Evolutionary conservation across 2,888 invertebrate species (phyloP).

Genomic region (Habrosyne pyritoides): DNA sequence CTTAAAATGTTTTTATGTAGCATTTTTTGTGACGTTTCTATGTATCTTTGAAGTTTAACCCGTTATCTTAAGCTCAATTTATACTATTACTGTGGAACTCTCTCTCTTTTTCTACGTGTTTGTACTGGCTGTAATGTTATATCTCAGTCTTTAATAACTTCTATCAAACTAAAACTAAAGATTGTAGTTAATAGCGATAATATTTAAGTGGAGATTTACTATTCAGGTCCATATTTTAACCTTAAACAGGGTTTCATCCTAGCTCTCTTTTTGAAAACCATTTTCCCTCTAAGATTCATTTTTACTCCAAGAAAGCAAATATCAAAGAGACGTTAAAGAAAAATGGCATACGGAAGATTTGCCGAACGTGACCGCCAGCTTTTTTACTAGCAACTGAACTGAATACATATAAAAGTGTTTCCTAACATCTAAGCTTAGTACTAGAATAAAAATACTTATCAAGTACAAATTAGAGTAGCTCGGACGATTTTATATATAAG

Average conservation of each 20-base stretch:
- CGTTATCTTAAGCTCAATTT: too few relatives aligned
- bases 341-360: constrained; percentile 38
- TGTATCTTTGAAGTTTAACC: too few relatives aligned
- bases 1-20: too few relatives aligned
- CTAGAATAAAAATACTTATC: neutral
- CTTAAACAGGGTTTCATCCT: neutral
- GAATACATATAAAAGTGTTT: constrained; percentile 11
- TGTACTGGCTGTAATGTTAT: too few relatives aligned
- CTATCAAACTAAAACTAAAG: too few relatives aligned
- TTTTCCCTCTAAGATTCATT: constrained; percentile 1
- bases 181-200: too few relatives aligned
- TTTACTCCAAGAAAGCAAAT: constrained; percentile 20
- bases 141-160: too few relatives aligned
- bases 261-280: neutral
- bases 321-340: constrained; percentile 32
- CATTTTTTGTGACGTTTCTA: too few relatives aligned
- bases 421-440: neutral
- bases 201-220: neutral
- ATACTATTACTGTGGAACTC: too few relatives aligned
- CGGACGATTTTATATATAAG: too few relatives aligned
- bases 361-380: constrained; percentile 30
- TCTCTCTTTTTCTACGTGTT: too few relatives aligned
- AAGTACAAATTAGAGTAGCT: too few relatives aligned
- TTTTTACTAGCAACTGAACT: constrained; percentile 22
- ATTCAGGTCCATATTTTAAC: neutral